phyloP scores from a whole-genome alignment of 1,140 invertebrate genomes.

The Zaprionus tsacasi region DNA sequence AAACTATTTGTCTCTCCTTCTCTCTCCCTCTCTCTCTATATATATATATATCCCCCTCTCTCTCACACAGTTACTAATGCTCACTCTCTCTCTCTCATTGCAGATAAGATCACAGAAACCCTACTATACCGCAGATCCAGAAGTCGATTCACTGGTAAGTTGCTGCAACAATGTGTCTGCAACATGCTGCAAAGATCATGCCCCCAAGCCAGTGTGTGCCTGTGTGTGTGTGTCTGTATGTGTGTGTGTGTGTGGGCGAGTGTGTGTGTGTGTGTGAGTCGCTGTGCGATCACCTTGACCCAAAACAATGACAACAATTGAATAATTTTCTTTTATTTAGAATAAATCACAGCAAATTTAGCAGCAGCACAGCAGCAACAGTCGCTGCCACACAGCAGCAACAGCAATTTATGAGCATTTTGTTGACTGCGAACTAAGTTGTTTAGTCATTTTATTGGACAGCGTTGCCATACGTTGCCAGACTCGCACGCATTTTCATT shows the following conservation, averaged over 20 bases:
- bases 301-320: slow-evolving; percentile 79
- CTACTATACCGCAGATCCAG: slow-evolving; percentile 98
- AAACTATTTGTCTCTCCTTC: background rate
- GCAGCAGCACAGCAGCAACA: slow-evolving; percentile 67
- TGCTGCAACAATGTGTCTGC: slow-evolving; percentile 71
- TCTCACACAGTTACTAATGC: slow-evolving; percentile 80
- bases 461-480: slow-evolving; percentile 75
- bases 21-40: slow-evolving; percentile 8
- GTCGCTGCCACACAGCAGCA: slow-evolving; percentile 13
- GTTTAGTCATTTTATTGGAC: slow-evolving; percentile 79
- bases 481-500: slow-evolving; percentile 51
- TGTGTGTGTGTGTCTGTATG: slow-evolving; percentile 11
- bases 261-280: slow-evolving; percentile 26
- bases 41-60: slow-evolving; percentile 28
- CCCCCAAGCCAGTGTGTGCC: slow-evolving; percentile 31
- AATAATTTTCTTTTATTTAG: slow-evolving; percentile 83
- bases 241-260: slow-evolving; percentile 27
- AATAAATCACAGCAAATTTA: slow-evolving; percentile 80
- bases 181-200: slow-evolving; percentile 68
- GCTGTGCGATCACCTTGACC: slow-evolving; percentile 74
- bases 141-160: slow-evolving; percentile 99
- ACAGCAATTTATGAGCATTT: slow-evolving; percentile 69
- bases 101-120: slow-evolving; percentile 99
- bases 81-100: slow-evolving; percentile 85
- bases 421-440: slow-evolving; percentile 52